Evolutionary conservation across 2,888 invertebrate genomes (phyloP).

Genomic region (Leptopilina drosophilae): DNA sequence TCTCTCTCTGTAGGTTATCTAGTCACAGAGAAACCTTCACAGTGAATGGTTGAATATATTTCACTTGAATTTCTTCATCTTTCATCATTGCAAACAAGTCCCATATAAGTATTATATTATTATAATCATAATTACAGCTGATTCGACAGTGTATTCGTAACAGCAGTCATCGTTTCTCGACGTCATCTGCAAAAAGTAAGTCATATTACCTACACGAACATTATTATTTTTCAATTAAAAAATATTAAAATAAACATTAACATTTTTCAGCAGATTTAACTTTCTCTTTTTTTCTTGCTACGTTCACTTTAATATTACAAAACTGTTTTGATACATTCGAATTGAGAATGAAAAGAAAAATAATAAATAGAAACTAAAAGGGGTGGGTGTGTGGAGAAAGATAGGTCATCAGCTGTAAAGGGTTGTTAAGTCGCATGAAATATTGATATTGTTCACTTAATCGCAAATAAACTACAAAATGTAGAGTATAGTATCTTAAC

Average conservation of each 20-base stretch:
- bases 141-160: conserved; percentile 61
- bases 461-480: background rate
- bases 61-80: background rate
- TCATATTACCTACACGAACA: background rate
- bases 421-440: conserved; percentile 11
- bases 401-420: conserved; percentile 3
- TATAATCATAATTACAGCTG: conserved; percentile 64
- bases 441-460: conserved; percentile 22
- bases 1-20: conserved; percentile 19
- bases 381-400: background rate
- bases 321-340: background rate
- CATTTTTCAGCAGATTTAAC: conserved; percentile 41
- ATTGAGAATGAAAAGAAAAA: too few species aligned
- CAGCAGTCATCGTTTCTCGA: conserved; percentile 57
- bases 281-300: conserved; percentile 44
- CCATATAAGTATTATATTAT: background rate
- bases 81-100: background rate
- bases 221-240: background rate
- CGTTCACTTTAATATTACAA: conserved; percentile 38
- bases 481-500: too few species aligned
- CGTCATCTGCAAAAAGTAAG: conserved; percentile 64
- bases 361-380: too few species aligned
- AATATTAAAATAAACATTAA: background rate
- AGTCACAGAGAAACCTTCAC: conserved; percentile 16
- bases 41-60: background rate